Evolutionary conservation across 2,797 vertebrate species (phyloP).

Genomic region (Leucoraja ocellata): DNA sequence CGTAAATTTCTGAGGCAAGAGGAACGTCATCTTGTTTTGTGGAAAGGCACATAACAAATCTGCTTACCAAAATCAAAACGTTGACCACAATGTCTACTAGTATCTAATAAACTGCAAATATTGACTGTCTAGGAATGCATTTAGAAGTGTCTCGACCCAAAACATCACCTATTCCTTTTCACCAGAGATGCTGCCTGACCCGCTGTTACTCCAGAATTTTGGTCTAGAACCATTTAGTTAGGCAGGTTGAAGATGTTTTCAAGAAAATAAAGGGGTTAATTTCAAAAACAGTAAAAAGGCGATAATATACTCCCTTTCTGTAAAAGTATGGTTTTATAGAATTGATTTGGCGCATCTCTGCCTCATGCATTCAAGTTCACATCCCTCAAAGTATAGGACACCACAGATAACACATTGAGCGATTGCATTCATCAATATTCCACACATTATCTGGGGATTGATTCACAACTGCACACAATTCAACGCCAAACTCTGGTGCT

Average conservation of each 20-base stretch:
- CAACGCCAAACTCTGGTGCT: background rate
- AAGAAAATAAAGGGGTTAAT: background rate
- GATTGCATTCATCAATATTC: background rate
- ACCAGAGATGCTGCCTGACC: too few species aligned
- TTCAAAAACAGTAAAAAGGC: background rate
- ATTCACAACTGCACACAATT: background rate
- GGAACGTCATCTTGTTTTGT: background rate
- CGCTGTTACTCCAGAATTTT: too few species aligned
- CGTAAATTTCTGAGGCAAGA: background rate
- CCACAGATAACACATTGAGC: background rate
- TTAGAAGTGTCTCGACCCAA: background rate
- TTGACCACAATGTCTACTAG: background rate
- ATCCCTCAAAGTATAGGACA: background rate
- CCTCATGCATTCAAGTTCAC: background rate
- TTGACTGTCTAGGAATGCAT: background rate
- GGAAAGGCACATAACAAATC: background rate
- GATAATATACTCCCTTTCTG: background rate
- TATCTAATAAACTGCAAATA: background rate
- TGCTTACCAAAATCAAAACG: slow-evolving; percentile 47
- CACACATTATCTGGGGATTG: background rate
- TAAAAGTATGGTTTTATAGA: background rate
- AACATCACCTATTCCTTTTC: too few species aligned
- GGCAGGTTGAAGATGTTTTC: background rate
- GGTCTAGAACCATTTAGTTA: too few species aligned
- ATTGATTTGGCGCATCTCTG: background rate